These are phyloP conservation scores for Dromius quadrimaculatus DNA, from an alignment of 2,888 invertebrate genomes.

Conservation along the genomic window DNA sequence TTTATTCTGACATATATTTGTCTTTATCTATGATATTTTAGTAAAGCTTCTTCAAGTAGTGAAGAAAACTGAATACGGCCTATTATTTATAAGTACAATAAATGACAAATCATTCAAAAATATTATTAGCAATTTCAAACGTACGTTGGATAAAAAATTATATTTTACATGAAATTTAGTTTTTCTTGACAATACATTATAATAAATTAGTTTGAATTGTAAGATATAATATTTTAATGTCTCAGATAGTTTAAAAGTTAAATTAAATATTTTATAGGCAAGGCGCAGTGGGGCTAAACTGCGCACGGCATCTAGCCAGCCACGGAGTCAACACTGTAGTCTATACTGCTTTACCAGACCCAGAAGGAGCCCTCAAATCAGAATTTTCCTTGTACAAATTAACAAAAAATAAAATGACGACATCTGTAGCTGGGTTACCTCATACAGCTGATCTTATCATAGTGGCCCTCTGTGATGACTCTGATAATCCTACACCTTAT, in stretches of 20 bases:
- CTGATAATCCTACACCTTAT: constrained; percentile 65
- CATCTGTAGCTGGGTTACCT: constrained; percentile 68
- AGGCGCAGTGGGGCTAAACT: constrained; percentile 79
- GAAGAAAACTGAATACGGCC: too few relatives aligned
- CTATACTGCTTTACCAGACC: constrained; percentile 60
- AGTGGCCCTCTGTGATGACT: constrained; percentile 69
- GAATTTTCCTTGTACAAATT: constrained; percentile 78
- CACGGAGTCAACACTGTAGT: constrained; percentile 81
- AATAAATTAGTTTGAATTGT: constrained; percentile 34
- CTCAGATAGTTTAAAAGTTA: background rate
- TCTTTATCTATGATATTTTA: too few relatives aligned
- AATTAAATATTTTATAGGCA: constrained; percentile 59
- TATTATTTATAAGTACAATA: too few relatives aligned
- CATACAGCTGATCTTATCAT: constrained; percentile 70
- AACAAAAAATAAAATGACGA: constrained; percentile 73
- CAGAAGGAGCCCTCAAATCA: constrained; percentile 68
- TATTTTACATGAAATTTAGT: too few relatives aligned
- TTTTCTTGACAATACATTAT: too few relatives aligned
- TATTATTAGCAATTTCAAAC: too few relatives aligned
- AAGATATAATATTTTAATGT: constrained; percentile 7
- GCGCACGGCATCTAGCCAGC: constrained; percentile 83
- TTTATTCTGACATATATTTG: too few relatives aligned
- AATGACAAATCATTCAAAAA: too few relatives aligned
- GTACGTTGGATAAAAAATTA: too few relatives aligned
- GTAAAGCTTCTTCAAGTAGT: too few relatives aligned